phyloP scores from a whole-genome alignment of 2,797 vertebrate genomes.

The Cygnus olor region DNA sequence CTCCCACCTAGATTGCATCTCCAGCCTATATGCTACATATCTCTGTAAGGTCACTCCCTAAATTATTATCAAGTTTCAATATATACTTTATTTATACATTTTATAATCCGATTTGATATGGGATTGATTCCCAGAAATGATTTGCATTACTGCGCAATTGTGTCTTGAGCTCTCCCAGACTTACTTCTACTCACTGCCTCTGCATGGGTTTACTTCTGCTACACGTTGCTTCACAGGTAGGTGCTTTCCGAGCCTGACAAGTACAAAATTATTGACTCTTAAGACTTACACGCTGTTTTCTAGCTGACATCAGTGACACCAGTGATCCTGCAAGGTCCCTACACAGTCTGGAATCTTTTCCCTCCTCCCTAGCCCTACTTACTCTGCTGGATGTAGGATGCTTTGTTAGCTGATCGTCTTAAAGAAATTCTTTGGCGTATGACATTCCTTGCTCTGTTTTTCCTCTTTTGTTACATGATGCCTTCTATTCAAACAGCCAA shows the following conservation, averaged over 20 bases:
- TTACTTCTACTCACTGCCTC: not conserved
- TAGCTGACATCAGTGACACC: not conserved
- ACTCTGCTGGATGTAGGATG: not conserved
- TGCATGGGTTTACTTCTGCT: not conserved
- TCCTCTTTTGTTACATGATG: constrained; percentile 1
- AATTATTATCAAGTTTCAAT: constrained; percentile 28
- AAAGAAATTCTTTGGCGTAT: not conserved
- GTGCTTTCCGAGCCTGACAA: not conserved
- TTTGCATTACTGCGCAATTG: constrained; percentile 9
- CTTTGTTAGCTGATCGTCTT: not conserved
- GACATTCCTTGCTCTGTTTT: constrained; percentile 1
- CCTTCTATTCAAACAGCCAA: constrained; percentile 44
- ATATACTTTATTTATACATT: constrained; percentile 5
- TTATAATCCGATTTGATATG: not conserved
- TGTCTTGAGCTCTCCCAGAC: not conserved
- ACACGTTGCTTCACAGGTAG: not conserved
- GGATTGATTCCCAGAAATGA: constrained; percentile 27
- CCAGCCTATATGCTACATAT: not conserved
- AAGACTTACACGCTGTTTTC: not conserved
- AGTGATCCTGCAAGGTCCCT: not conserved
- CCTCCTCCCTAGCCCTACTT: not conserved
- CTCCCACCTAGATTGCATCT: not conserved
- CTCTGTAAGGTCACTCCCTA: not conserved
- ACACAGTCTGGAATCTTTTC: not conserved
- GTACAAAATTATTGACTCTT: not conserved